Evolutionary conservation across 2,888 invertebrate genomes (phyloP), one percentile per base, ranked within the genome.

Genomic region (Luperina testacea): DNA sequence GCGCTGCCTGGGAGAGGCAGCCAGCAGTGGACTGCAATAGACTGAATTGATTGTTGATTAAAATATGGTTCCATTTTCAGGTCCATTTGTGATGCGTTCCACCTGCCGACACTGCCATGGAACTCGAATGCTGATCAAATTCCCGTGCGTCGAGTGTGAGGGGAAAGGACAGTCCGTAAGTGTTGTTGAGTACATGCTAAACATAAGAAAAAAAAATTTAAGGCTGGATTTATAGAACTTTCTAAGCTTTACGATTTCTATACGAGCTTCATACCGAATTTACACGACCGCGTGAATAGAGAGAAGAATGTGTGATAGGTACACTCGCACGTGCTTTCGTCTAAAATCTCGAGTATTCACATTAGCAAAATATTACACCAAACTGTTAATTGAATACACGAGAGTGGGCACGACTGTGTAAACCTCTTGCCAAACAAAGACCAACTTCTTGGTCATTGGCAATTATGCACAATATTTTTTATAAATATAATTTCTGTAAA

Each of bases 61-160:
- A 32, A 32, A 45, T 42, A n/a, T 17, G n/a, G 13, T 24, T 27
- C 20, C 3, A 27, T n/a, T 65, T 59, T 38, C 94, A 94, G 99
- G 99, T 51, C 99, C 99, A 74, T 99, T 99, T 95, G 98, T 99
- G 48, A 99, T 99, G 99, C 97, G 99, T 76, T 98, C 99, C 4
- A 99, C 99, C 0, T 99, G 99, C 93, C 97, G 99, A 75, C 98
- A 98, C 89, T 99, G 99, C 92, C 98, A 98, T 90, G 99, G 99
- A 0, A 97, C 98, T 0, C 97, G 99, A 78, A 98, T 98, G 96
- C 97, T 98, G 88, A 99, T 99, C 81, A 99, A 99, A 93, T 98
- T 97, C 93, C 99, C 99, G 0, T 99, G 99, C 92, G 92, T 93
- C 0, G 99, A 99, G 91, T 99, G 99, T 93, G 98, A 98, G 90